phyloP scores from a whole-genome alignment of 1,140 invertebrate species.

The Oedothorax gibbosus region DNA sequence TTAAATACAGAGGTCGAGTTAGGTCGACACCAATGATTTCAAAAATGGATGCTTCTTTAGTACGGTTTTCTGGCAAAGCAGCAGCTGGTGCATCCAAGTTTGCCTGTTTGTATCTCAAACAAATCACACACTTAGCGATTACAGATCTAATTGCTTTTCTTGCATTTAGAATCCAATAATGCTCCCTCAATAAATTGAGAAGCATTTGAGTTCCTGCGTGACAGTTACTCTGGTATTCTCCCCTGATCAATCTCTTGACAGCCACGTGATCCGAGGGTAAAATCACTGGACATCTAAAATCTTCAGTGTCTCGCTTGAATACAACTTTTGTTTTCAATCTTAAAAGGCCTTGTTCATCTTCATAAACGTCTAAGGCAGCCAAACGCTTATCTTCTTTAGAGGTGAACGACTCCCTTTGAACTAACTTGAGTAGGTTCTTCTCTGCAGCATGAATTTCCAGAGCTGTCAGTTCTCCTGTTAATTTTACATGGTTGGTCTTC shows the following conservation, averaged over 20 bases:
- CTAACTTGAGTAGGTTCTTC: too few species aligned
- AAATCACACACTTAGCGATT: not conserved
- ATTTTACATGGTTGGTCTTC: too few species aligned
- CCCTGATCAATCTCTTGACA: not conserved
- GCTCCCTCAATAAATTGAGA: not conserved
- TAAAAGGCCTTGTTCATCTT: not conserved
- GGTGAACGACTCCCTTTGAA: too few species aligned
- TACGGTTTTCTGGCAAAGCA: not conserved
- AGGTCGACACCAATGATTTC: not conserved
- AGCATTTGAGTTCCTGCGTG: not conserved
- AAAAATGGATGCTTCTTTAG: not conserved
- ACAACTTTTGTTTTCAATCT: not conserved
- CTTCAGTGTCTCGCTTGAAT: not conserved
- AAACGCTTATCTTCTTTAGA: too few species aligned
- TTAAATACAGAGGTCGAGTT: not conserved
- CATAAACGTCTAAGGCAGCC: too few species aligned
- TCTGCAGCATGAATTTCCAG: too few species aligned
- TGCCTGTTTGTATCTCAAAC: not conserved
- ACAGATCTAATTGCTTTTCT: not conserved
- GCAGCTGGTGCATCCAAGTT: too few species aligned
- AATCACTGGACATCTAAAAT: conserved; percentile 5
- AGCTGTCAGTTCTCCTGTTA: too few species aligned
- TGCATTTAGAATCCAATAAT: not conserved
- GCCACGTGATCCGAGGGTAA: not conserved
- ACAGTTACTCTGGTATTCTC: not conserved